Evolutionary conservation across 1,140 invertebrate species (phyloP).

Genomic region (Manduca sexta): DNA sequence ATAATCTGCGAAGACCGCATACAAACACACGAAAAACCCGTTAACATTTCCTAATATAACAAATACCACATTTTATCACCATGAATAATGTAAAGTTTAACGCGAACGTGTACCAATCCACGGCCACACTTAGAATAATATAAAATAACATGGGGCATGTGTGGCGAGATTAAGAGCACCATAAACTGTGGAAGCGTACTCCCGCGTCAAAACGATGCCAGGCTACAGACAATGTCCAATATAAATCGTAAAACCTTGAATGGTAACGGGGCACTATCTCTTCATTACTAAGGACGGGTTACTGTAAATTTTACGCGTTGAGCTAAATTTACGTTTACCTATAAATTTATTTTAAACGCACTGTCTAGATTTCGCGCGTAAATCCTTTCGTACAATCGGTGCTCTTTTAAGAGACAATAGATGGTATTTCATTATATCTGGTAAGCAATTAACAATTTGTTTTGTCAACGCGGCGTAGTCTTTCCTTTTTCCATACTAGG

Average conservation of each 20-base stretch:
- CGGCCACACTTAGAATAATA: too few species aligned
- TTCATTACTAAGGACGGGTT: not conserved
- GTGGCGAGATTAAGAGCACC: too few species aligned
- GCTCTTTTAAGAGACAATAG: not conserved
- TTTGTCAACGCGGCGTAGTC: not conserved
- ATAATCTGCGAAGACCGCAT: too few species aligned
- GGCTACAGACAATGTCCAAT: too few species aligned
- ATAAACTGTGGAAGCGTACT: too few species aligned
- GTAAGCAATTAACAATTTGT: constrained; percentile 3
- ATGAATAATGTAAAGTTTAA: too few species aligned
- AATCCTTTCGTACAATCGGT: not conserved
- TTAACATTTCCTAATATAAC: too few species aligned
- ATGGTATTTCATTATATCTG: not conserved
- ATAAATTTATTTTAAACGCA: constrained; percentile 2
- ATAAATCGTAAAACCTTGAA: not conserved
- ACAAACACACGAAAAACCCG: too few species aligned
- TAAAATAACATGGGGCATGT: too few species aligned
- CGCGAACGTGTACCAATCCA: too few species aligned
- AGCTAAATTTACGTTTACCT: constrained; percentile 1
- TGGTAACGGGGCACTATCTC: not conserved
- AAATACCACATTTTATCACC: too few species aligned
- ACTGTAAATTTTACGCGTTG: not conserved
- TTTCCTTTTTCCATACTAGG: not conserved
- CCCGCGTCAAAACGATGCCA: too few species aligned
- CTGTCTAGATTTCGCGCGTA: not conserved